Evolutionary conservation across 2,888 invertebrate genomes (phyloP), one percentile per base, ranked within the genome.

Genomic region (Campoplex capitator): DNA sequence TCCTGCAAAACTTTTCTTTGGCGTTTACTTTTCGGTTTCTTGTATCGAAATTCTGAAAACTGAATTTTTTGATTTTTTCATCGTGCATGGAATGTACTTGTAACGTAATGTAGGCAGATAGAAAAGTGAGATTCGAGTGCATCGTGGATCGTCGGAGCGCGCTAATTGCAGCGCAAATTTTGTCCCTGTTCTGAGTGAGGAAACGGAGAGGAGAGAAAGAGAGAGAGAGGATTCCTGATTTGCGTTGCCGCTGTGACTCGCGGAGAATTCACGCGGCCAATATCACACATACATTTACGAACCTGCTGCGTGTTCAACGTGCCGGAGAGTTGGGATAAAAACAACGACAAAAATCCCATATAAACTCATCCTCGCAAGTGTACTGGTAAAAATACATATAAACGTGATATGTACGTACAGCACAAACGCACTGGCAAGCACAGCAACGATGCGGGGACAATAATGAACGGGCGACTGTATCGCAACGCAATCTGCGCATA

Each of bases 401-500:
- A 28, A 45, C n/a, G 56, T 16, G 42, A 45, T 54, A 68, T 4
- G 28, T 54, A 16, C 65, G 23, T 54, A 58, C 32, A n/a, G 56
- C 67, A 74, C 28, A 62, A 71, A 68, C 67, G 65, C 58, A 54
- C 70, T 68, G 23, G 67, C 80, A 56, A 74, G 75, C 79, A 58
- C 84, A 89, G 70, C 70, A 77, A 88, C 89, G 89, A 90, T 86
- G 89, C 91, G 93, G 93, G 93, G 93, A 94, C 93, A 93, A 94
- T 94, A 94, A 94, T 93, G 94, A 94, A 94, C 94, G 94, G 80
- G 83, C 91, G 91, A 91, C 92, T 93, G 92, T 94, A 94, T 93
- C 94, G 93, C 93, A 92, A 92, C 93, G 93, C 94, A 94, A 94
- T 94, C 94, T 93, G 93, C 93, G 92, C 93, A 93, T 93, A 94